Conservation (phyloP, 2,888 invertebrate genomes). For the Chloromyia formosa region DNA sequence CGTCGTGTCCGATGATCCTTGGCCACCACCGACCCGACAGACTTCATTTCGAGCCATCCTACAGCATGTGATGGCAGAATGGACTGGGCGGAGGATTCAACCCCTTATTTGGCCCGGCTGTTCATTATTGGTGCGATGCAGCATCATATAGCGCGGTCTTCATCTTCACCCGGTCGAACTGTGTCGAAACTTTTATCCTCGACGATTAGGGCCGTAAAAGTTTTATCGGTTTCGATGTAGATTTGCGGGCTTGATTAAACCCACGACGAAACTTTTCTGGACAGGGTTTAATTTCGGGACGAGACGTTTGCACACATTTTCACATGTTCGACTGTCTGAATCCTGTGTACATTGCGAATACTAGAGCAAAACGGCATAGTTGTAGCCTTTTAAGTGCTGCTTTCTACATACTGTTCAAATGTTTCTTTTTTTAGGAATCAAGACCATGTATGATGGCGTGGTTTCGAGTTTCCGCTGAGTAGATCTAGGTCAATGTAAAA, state of each 20-base stretch:
- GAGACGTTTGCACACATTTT: constrained; percentile 12
- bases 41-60: not conserved
- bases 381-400: constrained; percentile 34
- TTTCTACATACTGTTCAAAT: not conserved
- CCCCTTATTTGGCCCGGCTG: not conserved
- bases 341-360: not conserved
- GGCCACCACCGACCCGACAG: not conserved
- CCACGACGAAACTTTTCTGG: constrained; percentile 37
- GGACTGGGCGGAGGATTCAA: not conserved
- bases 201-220: constrained; percentile 43
- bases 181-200: constrained; percentile 33
- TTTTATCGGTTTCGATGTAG: constrained; percentile 44
- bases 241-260: constrained; percentile 44
- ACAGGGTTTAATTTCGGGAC: not conserved
- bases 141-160: not conserved
- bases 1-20: constrained; percentile 3
- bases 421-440: constrained; percentile 37
- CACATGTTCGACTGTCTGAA: not conserved
- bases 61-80: not conserved
- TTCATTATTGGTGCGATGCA: constrained; percentile 11
- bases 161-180: not conserved
- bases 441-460: constrained; percentile 10
- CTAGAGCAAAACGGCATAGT: not conserved
- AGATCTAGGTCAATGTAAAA: constrained; percentile 29
- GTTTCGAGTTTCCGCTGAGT: constrained; percentile 18